Evolutionary conservation across 1,140 invertebrate genomes (phyloP), one percentile per base, ranked within the genome.

Genomic region (Bombus consobrinus): DNA sequence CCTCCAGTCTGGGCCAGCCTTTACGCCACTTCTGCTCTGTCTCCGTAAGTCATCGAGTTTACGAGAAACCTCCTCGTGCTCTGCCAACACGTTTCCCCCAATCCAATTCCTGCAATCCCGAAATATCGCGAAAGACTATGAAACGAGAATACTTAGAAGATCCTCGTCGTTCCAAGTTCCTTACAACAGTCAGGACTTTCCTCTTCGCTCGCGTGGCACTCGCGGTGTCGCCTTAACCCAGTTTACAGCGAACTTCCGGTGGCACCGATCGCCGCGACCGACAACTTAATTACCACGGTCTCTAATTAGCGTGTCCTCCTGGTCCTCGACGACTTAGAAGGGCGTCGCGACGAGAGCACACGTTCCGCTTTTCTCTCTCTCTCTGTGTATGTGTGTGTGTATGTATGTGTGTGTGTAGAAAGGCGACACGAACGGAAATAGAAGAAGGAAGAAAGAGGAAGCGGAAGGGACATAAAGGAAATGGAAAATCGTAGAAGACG

Each of bases 271-370:
- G 74, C 74, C 34, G 15, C 39, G 32, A 47, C 62, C 66, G 62
- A 78, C 83, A 32, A 22, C 68, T 85, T 71, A 80, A 85, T 85
- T 72, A 73, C 66, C 81, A 28, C 47, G 34, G 62, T 57, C 66
- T 69, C 74, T 66, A 83, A 84, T 84, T 84, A 84, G 39, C 83
- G n/a, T 71, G 47, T 72, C 69, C 72, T 62, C 57, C 62, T 71
- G 72, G 64, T 79, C 41, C 73, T 59, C 41, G 18, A 25, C 57
- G 69, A 18, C 53, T 43, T 18, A 3, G 69, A 39, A 68, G 72
- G 41, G 59, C 41, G 69, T 53, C 77, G 83, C 83, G 68, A 68
- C 83, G 83, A 64, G 83, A 76, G 66, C 57, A 57, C 85, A 43
- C 76, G n/a, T 47, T 43, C 18, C 32, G 41, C 25, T 34, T 79